Base-by-base conservation (phyloP, 2,888 invertebrate species). In the Lapara coniferarum region DNA sequence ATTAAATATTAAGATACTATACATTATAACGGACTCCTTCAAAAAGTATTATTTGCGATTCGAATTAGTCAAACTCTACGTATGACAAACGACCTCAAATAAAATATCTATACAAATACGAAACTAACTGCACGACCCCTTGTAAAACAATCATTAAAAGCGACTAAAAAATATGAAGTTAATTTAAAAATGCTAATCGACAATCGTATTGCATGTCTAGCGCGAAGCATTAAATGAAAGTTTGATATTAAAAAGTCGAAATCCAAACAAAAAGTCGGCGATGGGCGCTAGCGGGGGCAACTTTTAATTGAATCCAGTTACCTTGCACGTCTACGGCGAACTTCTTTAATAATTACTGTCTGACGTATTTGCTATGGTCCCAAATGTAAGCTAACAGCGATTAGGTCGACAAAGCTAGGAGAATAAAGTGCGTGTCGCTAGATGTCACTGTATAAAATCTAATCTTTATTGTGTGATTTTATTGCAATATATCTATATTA, bases 241-340 rank as follows among this genome's bases (percentile, higher is more conserved):
- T 78, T 78, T 80, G 75, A 79, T 78, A 80, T 75, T 72, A 78
- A 79, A 74, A 80, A 78, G 78, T 77, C 74, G 78, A 79, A 85
- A 85, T 85, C 83, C 68, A 74, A 74, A 84, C 82, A 82, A 76
- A 75, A 81, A 79, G 78, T 81, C 77, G 72, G 76, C 78, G 75
- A 71, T 74, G 44, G 74, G 71, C 72, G 74, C 71, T 46, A 46
- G 69, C 75, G 74, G 75, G 77, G 77, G 80, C 72, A 88, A 90
- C 82, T 91, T 91, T 91, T 89, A 90, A 92, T 91, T 90, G 88
- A 89, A 90, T 86, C 79, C 78, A 80, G 85, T 83, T 86, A 87
- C 88, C 86, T 86, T 83, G 80, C 75, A 72, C 78, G 81, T 82
- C 84, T 84, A 84, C 86, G 77, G 80, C 79, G 77, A 86, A 90